Evolutionary conservation across 2,113 vertebrate species (phyloP).

Genomic region (Protomyctophum bolini): DNA sequence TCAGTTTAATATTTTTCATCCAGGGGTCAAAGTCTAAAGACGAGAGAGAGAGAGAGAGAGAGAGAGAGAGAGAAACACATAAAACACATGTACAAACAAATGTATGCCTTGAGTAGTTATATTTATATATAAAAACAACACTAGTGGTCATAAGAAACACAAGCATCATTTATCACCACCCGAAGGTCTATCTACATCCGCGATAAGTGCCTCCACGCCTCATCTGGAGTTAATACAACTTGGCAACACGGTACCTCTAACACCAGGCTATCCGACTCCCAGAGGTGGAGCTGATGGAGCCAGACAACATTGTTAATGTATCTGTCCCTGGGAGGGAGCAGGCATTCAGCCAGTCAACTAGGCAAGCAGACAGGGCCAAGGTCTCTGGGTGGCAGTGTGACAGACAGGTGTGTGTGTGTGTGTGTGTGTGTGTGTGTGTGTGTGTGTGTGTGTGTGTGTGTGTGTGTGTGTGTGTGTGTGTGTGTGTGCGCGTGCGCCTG

Average conservation of each 20-base stretch:
- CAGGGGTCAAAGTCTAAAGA: conserved; percentile 7
- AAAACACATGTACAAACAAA: conserved; percentile 4
- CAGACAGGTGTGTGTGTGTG: conserved; percentile 22
- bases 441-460: too few relatives aligned
- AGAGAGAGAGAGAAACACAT: conserved; percentile 8
- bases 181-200: background rate
- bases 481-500: conserved; percentile 28
- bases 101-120: background rate
- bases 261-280: conserved; percentile 28
- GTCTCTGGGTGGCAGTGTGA: conserved; percentile 55
- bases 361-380: conserved; percentile 35
- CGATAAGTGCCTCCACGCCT: conserved; percentile 28
- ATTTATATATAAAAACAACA: background rate
- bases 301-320: conserved; percentile 46
- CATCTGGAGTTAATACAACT: conserved; percentile 42
- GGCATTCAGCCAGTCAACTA: conserved; percentile 17
- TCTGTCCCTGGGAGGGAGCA: conserved; percentile 40
- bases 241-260: conserved; percentile 29
- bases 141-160: background rate
- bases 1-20: conserved; percentile 8
- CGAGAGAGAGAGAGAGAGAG: too few relatives aligned
- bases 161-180: background rate
- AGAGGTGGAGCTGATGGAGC: conserved; percentile 52
- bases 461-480: too few relatives aligned
- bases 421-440: too few relatives aligned